These are phyloP conservation scores for Tenodera sinensis DNA, from an alignment of 2,888 invertebrate genomes.

Conservation along the genomic window DNA sequence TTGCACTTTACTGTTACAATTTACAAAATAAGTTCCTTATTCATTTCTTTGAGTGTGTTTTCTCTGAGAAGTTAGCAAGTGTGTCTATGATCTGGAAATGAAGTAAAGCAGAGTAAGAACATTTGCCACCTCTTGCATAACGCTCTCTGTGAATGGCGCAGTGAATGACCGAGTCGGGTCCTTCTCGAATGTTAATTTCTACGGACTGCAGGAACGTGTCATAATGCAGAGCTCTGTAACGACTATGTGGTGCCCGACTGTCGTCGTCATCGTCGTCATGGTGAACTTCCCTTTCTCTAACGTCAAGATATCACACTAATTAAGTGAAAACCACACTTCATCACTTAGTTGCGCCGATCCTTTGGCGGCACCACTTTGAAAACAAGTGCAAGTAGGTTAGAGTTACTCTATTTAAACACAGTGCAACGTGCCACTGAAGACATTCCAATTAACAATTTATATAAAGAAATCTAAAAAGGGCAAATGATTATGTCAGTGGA, in stretches of 20 bases:
- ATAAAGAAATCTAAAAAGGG: too few species aligned
- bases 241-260: background rate
- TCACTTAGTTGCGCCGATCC: background rate
- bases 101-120: background rate
- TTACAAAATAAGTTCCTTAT: too few species aligned
- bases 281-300: background rate
- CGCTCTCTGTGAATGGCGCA: background rate
- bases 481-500: too few species aligned
- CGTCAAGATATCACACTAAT: background rate
- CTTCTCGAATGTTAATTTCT: background rate
- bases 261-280: background rate
- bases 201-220: background rate
- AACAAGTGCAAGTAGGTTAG: too few species aligned
- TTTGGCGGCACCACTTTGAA: background rate
- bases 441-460: too few species aligned
- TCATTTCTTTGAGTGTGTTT: too few species aligned
- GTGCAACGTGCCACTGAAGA: too few species aligned
- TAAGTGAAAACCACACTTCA: background rate
- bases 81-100: background rate
- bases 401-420: too few species aligned
- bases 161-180: background rate
- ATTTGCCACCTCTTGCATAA: background rate
- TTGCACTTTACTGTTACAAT: too few species aligned
- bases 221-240: background rate
- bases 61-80: too few species aligned